Evolutionary conservation across 2,888 invertebrate genomes (phyloP).

Genomic region (Elysia crispata): DNA sequence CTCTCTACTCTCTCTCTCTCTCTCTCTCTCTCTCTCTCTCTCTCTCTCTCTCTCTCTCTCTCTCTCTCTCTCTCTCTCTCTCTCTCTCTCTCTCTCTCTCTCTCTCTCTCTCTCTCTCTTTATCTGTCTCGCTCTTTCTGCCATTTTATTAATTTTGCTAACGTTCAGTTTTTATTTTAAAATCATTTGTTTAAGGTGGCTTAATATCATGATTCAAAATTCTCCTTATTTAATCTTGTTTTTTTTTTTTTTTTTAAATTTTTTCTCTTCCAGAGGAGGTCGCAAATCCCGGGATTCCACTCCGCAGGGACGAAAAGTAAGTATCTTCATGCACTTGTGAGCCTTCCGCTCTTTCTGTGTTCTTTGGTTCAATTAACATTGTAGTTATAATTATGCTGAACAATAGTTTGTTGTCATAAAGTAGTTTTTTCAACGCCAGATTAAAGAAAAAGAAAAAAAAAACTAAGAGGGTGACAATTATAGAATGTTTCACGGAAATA

Average conservation of each 20-base stretch:
- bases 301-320: conserved; percentile 67
- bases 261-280: conserved; percentile 58
- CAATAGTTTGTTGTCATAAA: too few relatives aligned
- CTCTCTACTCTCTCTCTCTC: background rate
- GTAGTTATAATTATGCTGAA: too few relatives aligned
- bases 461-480: too few relatives aligned
- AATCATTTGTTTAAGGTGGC: too few relatives aligned
- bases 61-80: background rate
- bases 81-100: background rate
- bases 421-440: too few relatives aligned
- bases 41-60: background rate
- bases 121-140: conserved; percentile 9
- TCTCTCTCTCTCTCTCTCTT: conserved; percentile 9
- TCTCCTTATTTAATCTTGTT: too few relatives aligned
- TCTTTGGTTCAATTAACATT: too few relatives aligned
- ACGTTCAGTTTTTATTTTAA: background rate
- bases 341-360: too few relatives aligned
- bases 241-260: background rate
- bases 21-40: conserved; percentile 1
- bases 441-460: too few relatives aligned
- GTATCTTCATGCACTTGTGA: background rate
- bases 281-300: conserved; percentile 67
- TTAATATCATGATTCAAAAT: too few relatives aligned
- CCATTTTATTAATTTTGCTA: background rate
- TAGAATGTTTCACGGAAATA: too few relatives aligned